Percentiles rank a stretch among this genome's conserved stretches.
phyloP scores from a whole-genome alignment of 1,140 invertebrate genomes.

The Pseudomyrmex flavicornis region DNA sequence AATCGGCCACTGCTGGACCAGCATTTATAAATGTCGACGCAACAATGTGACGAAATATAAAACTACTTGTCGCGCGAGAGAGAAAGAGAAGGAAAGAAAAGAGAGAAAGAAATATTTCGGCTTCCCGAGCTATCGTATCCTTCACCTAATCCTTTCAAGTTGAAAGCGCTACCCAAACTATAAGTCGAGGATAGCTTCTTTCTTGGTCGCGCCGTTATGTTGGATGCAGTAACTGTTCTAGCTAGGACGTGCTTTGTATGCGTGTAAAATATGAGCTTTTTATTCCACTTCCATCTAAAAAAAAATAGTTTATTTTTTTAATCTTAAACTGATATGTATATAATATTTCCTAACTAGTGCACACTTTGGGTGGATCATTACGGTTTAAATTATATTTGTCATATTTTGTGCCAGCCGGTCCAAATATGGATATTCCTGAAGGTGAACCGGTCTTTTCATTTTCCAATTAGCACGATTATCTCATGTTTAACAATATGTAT shows the following conservation, averaged over 20 bases:
- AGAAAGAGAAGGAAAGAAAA: constrained; percentile 11
- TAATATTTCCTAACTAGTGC: too few species aligned
- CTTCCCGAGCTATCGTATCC: constrained; percentile 56
- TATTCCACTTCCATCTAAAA: neutral
- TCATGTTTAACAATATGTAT: neutral
- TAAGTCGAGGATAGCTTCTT: constrained; percentile 33
- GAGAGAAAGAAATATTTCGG: constrained; percentile 25
- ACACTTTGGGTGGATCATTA: neutral
- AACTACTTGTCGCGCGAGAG: constrained; percentile 31
- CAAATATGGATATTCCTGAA: constrained; percentile 33
- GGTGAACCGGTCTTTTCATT: constrained; percentile 27
- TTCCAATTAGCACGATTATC: constrained; percentile 45
- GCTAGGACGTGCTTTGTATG: constrained; percentile 28
- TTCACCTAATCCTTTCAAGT: constrained; percentile 57
- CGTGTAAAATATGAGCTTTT: constrained; percentile 51
- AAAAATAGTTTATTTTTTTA: neutral
- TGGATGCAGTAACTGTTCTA: constrained; percentile 8
- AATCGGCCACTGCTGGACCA: constrained; percentile 46
- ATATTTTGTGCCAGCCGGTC: constrained; percentile 21
- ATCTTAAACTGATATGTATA: neutral
- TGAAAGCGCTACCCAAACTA: constrained; percentile 44
- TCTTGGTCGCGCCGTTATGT: constrained; percentile 19
- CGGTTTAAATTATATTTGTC: constrained; percentile 40
- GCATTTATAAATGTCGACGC: constrained; percentile 59
- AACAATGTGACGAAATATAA: constrained; percentile 62